Base-by-base conservation (phyloP, 2,113 vertebrate genomes). In the Phasianus colchicus region DNA sequence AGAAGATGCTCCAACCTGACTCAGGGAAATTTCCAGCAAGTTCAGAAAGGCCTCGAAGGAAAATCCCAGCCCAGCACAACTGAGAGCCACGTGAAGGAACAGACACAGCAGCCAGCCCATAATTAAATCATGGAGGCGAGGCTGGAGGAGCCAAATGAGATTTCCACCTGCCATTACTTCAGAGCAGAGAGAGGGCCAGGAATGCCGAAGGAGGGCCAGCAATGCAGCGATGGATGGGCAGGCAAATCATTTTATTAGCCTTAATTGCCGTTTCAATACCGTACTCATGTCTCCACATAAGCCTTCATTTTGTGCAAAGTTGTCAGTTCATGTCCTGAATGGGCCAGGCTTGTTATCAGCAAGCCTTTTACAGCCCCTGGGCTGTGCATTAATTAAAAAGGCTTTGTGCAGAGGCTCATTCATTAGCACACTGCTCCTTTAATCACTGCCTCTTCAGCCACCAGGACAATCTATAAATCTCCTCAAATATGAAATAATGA, bases 381-480 rank as follows among this genome's bases (percentile, higher is more conserved):
- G 97, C 96, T 96, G 96, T 75, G 88, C 97, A 97, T 97, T 97
- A 98, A 98, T 98, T 98, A 98, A 97, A 96, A 87, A 90, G 57
- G 95, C 97, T 98, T 98, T 97, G 97, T 97, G 92, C 93, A 78
- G 73, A 75, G 79, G 89, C 92, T 96, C 93, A 94, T 97, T 98
- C 97, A 97, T 98, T 97, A 98, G 96, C 96, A 94, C 91, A 40
- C 93, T 81, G 96, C 96, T 97, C 93, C 97, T 96, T 98, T 98
- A 98, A 98, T 98, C 97, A 98, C 97, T 95, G 94, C 94, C 97
- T 98, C 97, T 97, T 98, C 98, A 97, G 96, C 97, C 97, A 98
- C 97, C 91, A 97, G 97, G 97, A 98, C 97, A 97, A 98, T 98
- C 98, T 97, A 98, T 98, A 98, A 98, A 98, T 98, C 97, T 98